Evolutionary conservation across 53 echinoderm and acorn worm species (phyloP).

Genomic region (Temnopleurus reevesii): DNA sequence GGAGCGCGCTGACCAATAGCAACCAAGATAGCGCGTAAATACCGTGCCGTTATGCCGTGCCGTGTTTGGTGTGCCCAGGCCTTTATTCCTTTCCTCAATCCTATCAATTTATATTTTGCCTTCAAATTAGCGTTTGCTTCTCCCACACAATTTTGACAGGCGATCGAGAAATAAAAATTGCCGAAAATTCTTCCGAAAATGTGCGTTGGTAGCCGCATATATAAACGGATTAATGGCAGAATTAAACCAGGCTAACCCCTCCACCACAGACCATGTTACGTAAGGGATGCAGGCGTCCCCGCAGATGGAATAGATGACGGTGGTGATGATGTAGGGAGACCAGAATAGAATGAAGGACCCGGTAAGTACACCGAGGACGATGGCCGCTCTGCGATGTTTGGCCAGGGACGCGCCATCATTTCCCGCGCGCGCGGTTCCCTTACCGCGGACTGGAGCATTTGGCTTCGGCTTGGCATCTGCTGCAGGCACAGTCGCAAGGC

Average conservation of each 20-base stretch:
- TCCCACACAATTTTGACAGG: too few relatives aligned
- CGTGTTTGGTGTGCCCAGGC: too few relatives aligned
- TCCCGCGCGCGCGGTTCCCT: too few relatives aligned
- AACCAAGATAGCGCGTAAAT: too few relatives aligned
- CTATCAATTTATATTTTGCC: too few relatives aligned
- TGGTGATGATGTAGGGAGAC: conserved; percentile 46
- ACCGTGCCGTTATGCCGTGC: too few relatives aligned
- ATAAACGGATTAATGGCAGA: conserved; percentile 76
- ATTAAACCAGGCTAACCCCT: conserved; percentile 73
- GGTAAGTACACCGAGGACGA: conserved; percentile 33
- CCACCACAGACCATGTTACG: conserved; percentile 59
- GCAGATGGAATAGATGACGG: conserved; percentile 30
- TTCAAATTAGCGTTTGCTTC: too few relatives aligned
- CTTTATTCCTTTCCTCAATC: too few relatives aligned
- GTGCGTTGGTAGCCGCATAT: conserved; percentile 75
- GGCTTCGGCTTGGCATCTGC: neutral
- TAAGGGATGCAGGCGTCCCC: neutral
- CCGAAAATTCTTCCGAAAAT: conserved; percentile 66
- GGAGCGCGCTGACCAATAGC: too few relatives aligned
- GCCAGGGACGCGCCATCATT: neutral
- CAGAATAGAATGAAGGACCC: conserved; percentile 39
- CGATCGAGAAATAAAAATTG: conserved; percentile 19
- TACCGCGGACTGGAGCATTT: neutral
- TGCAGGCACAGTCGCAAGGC: too few relatives aligned
- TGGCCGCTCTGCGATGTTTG: conserved; percentile 45